Conservation (phyloP, 2,113 vertebrate species). For the Notothenia rossii region DNA sequence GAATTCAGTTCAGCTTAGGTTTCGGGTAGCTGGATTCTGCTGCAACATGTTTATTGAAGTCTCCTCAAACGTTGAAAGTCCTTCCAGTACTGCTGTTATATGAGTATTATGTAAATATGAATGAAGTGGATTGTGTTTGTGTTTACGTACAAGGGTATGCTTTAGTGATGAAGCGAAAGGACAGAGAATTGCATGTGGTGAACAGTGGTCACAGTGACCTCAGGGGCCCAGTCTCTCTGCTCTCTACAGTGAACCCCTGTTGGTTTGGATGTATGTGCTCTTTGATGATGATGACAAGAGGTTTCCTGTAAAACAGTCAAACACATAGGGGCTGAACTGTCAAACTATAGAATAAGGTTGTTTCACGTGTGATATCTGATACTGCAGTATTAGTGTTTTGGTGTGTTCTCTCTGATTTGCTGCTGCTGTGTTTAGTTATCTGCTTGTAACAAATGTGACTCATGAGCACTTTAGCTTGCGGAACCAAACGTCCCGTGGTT, state of each 20-base stretch:
- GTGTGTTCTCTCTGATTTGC: background rate
- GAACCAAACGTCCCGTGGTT: conserved; percentile 61
- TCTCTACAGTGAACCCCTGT: no score
- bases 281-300: background rate
- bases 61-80: background rate
- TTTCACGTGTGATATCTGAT: background rate
- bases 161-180: no score
- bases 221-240: background rate
- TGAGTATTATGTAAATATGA: background rate
- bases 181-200: no score
- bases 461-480: conserved; percentile 20
- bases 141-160: background rate
- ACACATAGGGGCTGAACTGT: no score
- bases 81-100: background rate
- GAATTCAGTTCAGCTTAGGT: no score
- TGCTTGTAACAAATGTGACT: conserved; percentile 31
- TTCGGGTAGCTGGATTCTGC: no score
- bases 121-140: no score
- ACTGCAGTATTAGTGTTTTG: no score
- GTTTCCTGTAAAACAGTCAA: no score
- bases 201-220: background rate
- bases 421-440: conserved; percentile 42
- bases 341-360: background rate
- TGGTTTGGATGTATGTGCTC: background rate
- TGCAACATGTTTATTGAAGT: background rate